Base-by-base conservation (phyloP, 2,888 invertebrate species). In the Ptychoptera contaminata region DNA sequence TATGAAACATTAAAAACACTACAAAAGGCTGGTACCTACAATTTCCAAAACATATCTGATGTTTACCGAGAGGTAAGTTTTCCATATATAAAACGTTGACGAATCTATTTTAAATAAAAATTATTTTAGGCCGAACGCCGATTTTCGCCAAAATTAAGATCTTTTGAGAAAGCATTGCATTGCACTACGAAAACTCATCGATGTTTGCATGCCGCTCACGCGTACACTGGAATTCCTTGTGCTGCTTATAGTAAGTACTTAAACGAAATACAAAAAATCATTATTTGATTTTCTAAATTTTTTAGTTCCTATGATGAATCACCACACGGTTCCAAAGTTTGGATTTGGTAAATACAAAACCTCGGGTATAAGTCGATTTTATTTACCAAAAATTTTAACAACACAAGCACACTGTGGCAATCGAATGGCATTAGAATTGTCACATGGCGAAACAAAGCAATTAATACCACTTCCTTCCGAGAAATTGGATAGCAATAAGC, bases 201-300 rank as follows among this genome's bases (percentile, higher is more conserved):
- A 52, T 92, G 92, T 66, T 80, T 82, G 59, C 91, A 92, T 60
- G 88, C 90, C 2, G 80, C 88, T 9, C 90, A 91, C 61, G 90
- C 91, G 23, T 91, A 91, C 59, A 90, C 90, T 3, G 65, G 65
- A 16, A 65, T 90, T 45, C 91, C 91, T 2, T 86, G 86, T 62
- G 84, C 85, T 35, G 85, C 86, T 36, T 87, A 86, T 62, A 75
- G 86, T 87, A 70, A 81, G 84, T 77, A 55, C 44, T 46, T n/a
- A 10, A 8, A 2, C 1, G 15, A 14, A 10, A 10, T 16, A 8
- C n/a, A 5, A 2, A 4, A 37, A 14, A 9, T 2, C 10, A 14
- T 14, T 37, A 1, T 37, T 2, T 8, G 14, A 14, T 9, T 12
- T 10, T 37, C 15, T 37, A 37, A 39, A 16, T 11, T 1, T 32